Percentiles rank a stretch among this genome's conserved stretches.
Evolutionary conservation across 92 coral and sea anemone genomes (phyloP).

Genomic region (Palythoa heliodiscus): DNA sequence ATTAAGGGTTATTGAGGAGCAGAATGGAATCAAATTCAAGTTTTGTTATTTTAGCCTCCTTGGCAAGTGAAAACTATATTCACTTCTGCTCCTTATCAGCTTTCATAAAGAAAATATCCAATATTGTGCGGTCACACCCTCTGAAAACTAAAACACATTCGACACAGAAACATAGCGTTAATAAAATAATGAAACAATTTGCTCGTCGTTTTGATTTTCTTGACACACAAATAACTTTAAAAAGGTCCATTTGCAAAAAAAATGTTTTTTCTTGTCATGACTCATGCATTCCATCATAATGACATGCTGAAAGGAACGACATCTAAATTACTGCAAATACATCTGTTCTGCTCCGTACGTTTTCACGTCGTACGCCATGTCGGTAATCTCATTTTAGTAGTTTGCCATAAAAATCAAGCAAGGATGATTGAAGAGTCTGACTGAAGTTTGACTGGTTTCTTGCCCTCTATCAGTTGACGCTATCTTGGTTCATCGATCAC

Average conservation of each 20-base stretch:
- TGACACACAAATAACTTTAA: background rate
- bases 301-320: background rate
- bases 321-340: background rate
- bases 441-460: constrained; percentile 3
- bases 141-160: background rate
- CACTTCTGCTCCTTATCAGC: background rate
- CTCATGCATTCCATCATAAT: constrained; percentile 1
- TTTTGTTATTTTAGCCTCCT: background rate
- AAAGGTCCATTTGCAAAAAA: background rate
- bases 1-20: background rate
- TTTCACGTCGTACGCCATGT: background rate
- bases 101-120: background rate
- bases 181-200: background rate
- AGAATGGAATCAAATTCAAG: background rate
- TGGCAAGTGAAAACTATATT: background rate
- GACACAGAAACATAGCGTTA: background rate
- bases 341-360: background rate
- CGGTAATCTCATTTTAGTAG: background rate
- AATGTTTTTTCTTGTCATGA: background rate
- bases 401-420: background rate
- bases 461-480: constrained; percentile 14
- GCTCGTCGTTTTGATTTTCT: background rate
- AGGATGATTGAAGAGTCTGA: background rate
- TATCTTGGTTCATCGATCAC: constrained; percentile 34
- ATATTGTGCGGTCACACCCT: background rate